Evolutionary conservation across 2,113 vertebrate genomes (phyloP).

Genomic region (Stegostoma tigrinum): DNA sequence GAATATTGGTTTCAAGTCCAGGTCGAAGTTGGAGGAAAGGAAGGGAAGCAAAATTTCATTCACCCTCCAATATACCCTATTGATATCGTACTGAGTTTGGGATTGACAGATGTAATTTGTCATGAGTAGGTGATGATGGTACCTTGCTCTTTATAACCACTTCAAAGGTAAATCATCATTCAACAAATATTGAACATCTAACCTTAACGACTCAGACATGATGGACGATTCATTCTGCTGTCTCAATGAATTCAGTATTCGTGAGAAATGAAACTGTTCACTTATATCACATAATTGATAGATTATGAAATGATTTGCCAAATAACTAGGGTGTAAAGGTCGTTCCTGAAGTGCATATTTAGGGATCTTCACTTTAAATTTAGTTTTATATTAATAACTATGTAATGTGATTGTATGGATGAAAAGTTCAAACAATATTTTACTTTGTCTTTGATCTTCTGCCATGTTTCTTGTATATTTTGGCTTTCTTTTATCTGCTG

Average conservation of each 20-base stretch:
- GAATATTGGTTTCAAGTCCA: neutral
- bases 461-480: neutral
- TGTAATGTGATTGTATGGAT: neutral
- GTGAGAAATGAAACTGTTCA: constrained; percentile 54
- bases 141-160: constrained; percentile 41
- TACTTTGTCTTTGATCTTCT: neutral
- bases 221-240: constrained; percentile 54
- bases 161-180: constrained; percentile 46
- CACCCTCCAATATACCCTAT: neutral
- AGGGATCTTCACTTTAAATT: constrained; percentile 39
- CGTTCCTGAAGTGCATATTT: constrained; percentile 37
- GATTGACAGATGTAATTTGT: constrained; percentile 42
- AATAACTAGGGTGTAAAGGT: constrained; percentile 51
- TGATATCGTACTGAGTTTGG: neutral
- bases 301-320: constrained; percentile 54
- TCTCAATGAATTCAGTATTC: constrained; percentile 55
- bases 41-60: neutral
- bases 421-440: neutral
- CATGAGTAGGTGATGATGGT: constrained; percentile 43
- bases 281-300: constrained; percentile 60
- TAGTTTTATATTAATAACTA: constrained; percentile 44
- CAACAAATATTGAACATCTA: constrained; percentile 50
- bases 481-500: neutral
- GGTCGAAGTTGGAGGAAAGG: neutral
- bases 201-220: constrained; percentile 48